These are phyloP conservation scores for Sebastes reedi DNA, from an alignment of 2,797 vertebrate species.

Conservation along the genomic window DNA sequence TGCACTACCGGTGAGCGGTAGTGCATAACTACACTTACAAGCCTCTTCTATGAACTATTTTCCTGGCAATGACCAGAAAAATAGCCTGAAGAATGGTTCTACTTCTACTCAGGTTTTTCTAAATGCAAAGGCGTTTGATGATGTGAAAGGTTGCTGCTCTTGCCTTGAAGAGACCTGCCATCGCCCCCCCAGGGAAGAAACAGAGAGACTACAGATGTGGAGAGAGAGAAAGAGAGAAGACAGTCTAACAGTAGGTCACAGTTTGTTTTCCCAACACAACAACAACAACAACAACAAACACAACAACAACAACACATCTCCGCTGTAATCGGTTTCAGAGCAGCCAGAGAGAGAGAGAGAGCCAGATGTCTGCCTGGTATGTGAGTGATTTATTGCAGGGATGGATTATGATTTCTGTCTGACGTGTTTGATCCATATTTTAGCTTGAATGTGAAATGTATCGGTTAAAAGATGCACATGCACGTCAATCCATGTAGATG, in stretches of 20 bases:
- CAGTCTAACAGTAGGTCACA: slow-evolving; percentile 53
- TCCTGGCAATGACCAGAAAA: slow-evolving; percentile 65
- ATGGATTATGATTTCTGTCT: slow-evolving; percentile 7
- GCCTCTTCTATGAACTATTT: slow-evolving; percentile 70
- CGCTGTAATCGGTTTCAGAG: slow-evolving; percentile 36
- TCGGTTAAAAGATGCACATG: slow-evolving; percentile 37
- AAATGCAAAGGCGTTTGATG: slow-evolving; percentile 36
- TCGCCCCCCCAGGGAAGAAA: slow-evolving; percentile 80
- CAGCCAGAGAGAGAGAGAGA: slow-evolving; percentile 48
- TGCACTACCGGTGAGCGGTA: slow-evolving; percentile 53
- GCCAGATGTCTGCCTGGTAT: slow-evolving; percentile 69
- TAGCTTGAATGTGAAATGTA: not conserved
- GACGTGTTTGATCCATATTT: not conserved
- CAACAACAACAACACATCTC: not conserved
- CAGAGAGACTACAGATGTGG: slow-evolving; percentile 71
- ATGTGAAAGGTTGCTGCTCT: slow-evolving; percentile 76
- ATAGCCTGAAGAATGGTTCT: slow-evolving; percentile 58
- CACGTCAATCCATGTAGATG: slow-evolving; percentile 23
- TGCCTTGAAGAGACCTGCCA: slow-evolving; percentile 82
- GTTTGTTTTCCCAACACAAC: slow-evolving; percentile 38
- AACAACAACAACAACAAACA: slow-evolving; percentile 11
- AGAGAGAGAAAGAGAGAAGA: slow-evolving; percentile 55
- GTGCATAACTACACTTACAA: slow-evolving; percentile 46
- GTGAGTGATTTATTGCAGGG: slow-evolving; percentile 7
- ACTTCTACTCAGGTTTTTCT: slow-evolving; percentile 30